These are phyloP conservation scores for Silurus meridionalis DNA, from an alignment of 2,113 vertebrate species.

Conservation along the genomic window DNA sequence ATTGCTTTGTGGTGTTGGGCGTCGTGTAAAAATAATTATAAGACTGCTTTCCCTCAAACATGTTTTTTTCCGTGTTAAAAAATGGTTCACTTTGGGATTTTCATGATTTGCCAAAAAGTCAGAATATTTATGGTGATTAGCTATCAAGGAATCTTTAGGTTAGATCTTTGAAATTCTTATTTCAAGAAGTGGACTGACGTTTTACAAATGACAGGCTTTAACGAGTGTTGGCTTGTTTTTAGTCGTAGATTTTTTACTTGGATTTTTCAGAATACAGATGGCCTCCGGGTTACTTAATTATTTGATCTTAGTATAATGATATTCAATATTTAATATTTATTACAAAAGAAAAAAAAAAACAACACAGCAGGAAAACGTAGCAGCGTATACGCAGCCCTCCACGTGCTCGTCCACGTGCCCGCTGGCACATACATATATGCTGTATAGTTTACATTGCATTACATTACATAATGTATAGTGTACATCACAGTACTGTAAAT, in stretches of 20 bases:
- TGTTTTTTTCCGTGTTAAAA: neutral
- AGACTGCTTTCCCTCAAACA: neutral
- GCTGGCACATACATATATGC: no score
- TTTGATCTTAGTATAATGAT: no score
- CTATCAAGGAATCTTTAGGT: no score
- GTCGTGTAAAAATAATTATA: neutral
- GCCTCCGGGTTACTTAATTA: no score
- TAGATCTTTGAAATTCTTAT: neutral
- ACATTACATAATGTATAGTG: no score
- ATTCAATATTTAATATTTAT: no score
- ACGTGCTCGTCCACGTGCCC: no score
- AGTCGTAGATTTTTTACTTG: neutral
- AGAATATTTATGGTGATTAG: neutral
- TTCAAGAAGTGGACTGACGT: neutral
- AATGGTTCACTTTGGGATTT: neutral
- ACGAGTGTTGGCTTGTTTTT: neutral
- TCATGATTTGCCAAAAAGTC: neutral
- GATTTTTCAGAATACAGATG: neutral
- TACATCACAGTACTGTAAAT: no score
- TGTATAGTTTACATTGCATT: no score
- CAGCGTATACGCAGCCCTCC: no score
- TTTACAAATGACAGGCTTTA: neutral
- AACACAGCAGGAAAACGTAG: no score
- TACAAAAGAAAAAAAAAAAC: no score
- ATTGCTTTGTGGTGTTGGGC: neutral